A percentile compares a stretch with the other conserved stretches of the same genome.
Evolutionary conservation across 2,113 vertebrate species (phyloP).

Genomic region (Anthoscopus minutus): DNA sequence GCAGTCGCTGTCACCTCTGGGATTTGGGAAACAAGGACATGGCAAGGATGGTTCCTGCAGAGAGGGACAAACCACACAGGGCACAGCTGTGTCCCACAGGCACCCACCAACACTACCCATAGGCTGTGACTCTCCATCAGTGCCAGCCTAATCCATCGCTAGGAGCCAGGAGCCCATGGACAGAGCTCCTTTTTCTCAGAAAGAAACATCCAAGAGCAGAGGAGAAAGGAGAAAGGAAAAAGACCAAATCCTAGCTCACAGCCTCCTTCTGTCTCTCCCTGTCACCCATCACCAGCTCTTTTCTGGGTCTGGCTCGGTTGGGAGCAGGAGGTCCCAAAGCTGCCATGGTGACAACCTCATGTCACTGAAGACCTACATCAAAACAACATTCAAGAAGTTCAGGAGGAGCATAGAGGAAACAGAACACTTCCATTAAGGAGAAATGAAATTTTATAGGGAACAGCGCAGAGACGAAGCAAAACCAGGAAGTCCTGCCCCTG

Average conservation of each 20-base stretch:
- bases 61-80: background rate
- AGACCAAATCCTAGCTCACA: background rate
- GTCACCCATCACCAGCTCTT: background rate
- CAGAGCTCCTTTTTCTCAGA: background rate
- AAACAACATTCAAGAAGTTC: background rate
- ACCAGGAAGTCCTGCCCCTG: background rate
- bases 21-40: background rate
- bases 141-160: background rate
- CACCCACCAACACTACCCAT: background rate
- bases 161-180: background rate
- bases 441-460: background rate
- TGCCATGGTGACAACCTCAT: too few species aligned
- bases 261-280: background rate
- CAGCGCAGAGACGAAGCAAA: background rate
- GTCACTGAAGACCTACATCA: background rate
- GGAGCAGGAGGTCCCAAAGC: background rate
- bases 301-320: background rate
- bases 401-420: background rate
- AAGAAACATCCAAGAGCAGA: background rate
- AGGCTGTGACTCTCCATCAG: background rate
- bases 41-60: background rate
- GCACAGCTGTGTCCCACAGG: background rate
- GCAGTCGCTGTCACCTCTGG: fast-evolving
- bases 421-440: background rate
- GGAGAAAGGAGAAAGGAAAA: background rate